Percentiles rank a stretch among this genome's conserved stretches.
Evolutionary conservation across 2,113 vertebrate species (phyloP).

Genomic region (Anhinga rufa): DNA sequence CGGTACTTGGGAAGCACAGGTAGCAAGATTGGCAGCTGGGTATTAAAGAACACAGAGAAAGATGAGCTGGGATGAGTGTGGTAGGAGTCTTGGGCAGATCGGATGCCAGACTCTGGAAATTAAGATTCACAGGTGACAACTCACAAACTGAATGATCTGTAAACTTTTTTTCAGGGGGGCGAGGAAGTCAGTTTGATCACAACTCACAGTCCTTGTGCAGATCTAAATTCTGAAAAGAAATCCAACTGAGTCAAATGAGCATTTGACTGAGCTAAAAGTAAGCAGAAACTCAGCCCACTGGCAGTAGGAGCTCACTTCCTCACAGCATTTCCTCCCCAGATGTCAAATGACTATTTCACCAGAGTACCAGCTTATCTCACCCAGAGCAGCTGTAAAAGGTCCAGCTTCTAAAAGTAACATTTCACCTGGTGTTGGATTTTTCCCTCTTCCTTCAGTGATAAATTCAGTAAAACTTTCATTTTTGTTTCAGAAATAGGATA

Average conservation of each 20-base stretch:
- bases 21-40: not conserved
- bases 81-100: not conserved
- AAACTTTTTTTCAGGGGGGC: not conserved
- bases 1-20: rapidly evolving
- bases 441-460: not conserved
- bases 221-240: not conserved
- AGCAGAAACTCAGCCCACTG: not conserved
- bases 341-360: not conserved
- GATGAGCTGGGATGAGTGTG: not conserved
- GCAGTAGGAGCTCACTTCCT: not conserved
- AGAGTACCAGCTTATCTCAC: not conserved
- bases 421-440: not conserved
- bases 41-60: not conserved
- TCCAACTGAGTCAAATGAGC: not conserved
- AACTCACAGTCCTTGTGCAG: not conserved
- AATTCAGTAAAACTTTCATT: not conserved
- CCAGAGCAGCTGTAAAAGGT: not conserved
- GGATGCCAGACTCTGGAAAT: not conserved
- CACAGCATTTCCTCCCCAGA: not conserved
- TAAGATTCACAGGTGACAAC: not conserved
- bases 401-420: not conserved
- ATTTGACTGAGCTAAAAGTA: not conserved
- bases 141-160: not conserved
- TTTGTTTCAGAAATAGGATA: not conserved
- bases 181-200: not conserved